Evolutionary conservation across 1,140 invertebrate genomes (phyloP), one percentile per base, ranked within the genome.

Genomic region (Aricia agestis): DNA sequence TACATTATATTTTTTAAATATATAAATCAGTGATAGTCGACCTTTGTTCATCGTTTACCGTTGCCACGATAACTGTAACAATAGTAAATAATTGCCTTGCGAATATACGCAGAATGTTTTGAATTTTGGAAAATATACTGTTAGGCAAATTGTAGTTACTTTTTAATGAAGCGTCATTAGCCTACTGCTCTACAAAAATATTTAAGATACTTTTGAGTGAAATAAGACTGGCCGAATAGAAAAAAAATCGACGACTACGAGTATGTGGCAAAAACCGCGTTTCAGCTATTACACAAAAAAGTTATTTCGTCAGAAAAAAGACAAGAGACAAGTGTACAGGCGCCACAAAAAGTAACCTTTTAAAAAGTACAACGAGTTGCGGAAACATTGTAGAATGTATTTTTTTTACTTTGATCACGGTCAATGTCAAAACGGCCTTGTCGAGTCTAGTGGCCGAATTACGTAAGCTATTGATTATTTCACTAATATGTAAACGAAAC

Each of bases 361-460:
- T 19, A 59, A 19, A 25, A 19, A 63, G 19, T 63, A 76, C 69
- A 42, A 70, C 72, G 79, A 84, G 87, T 90, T 86, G 85, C 86
- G 88, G 88, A 90, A 90, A 90, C 81, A 79, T 82, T 80, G 82
- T 83, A 81, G 78, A 79, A 75, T 83, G 85, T 86, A 84, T 87
- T 85, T 82, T 77, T 81, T 78, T 72, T 63, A 72, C 66, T 69
- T 59, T 18, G 57, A 82, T 85, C 85, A 89, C 85, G 88, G 88
- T 86, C 88, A 90, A 89, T 90, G 88, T 87, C 87, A 86, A 83
- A 79, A 75, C 80, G 88, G 73, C 88, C 88, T 90, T 89, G 88
- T 76, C 83, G 82, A 52, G 45, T 84, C 84, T 86, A 74, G 70
- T 74, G 73, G 76, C 72, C 72, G 78, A 78, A 76, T 90, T 90